A percentile compares a stretch with the other conserved stretches of the same genome.
phyloP scores from a whole-genome alignment of 2,113 vertebrate genomes.

The Pyxicephalus adspersus region DNA sequence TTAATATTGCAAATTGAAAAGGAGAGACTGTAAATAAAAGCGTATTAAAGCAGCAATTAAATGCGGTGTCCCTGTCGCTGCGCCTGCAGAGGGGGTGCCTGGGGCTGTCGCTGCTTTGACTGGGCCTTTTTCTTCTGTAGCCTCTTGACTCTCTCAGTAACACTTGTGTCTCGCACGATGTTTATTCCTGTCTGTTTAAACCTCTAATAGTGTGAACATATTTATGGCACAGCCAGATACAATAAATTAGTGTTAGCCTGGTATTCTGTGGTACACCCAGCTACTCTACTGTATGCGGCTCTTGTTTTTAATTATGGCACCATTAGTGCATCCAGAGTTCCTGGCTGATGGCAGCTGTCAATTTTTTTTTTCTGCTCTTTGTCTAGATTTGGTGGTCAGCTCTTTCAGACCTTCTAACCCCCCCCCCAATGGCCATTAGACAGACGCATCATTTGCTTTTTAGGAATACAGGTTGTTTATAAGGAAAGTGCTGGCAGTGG shows the following conservation, averaged over 20 bases:
- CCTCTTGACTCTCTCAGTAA: constrained; percentile 56
- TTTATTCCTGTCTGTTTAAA: constrained; percentile 56
- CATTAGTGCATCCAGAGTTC: constrained; percentile 4
- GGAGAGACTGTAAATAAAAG: constrained; percentile 37
- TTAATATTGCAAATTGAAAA: constrained; percentile 27
- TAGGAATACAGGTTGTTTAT: not conserved
- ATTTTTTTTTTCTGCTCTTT: not conserved
- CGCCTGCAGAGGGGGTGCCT: constrained; percentile 37
- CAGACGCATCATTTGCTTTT: constrained; percentile 11
- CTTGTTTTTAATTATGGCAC: constrained; percentile 1
- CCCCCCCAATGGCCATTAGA: constrained; percentile 12
- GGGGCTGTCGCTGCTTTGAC: constrained; percentile 38
- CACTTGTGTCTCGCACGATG: constrained; percentile 54
- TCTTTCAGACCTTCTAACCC: not conserved
- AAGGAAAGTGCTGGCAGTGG: constrained; percentile 41
- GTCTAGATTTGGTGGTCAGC: not conserved
- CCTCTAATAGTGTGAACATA: constrained; percentile 53
- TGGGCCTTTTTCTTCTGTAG: constrained; percentile 21
- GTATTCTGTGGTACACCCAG: constrained; percentile 36
- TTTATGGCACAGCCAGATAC: constrained; percentile 52
- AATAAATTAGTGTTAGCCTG: constrained; percentile 55
- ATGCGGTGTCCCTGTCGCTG: constrained; percentile 23
- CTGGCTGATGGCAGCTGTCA: not conserved
- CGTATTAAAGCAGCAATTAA: constrained; percentile 45
- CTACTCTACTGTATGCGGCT: not conserved